Base-by-base conservation (phyloP, 2,797 vertebrate genomes). In the Syngnathus acus region DNA sequence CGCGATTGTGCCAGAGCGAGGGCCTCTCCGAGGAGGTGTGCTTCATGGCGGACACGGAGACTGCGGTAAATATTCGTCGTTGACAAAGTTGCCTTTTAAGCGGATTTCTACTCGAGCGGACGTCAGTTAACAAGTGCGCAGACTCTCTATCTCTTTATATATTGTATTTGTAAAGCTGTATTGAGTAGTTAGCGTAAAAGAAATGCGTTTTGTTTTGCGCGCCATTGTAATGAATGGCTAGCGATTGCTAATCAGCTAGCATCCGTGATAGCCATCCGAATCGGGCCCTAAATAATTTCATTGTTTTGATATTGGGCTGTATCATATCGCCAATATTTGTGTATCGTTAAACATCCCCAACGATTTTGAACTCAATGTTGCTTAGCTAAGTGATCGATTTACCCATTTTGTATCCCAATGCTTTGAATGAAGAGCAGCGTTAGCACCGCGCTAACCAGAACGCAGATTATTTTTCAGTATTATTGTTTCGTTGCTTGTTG, bases 21-120 rank as follows among this genome's bases (percentile, higher is more conserved):
- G 82, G 78, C 84, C 80, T 84, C 69, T 79, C 32, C n/a, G 13
- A 67, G 79, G 84, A 68, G 82, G 85, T 81, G 87, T 88, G 87
- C 88, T 89, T 88, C 82, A 91, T 91, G 90, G 90, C 90, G 86
- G 85, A 90, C 23, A 90, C 88, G 72, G 88, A 88, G 79, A 77
- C 86, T 87, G 87, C 86, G 90, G 89, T 91, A 91, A 90, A 84
- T 90, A 82, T 54, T 55, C 45, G 67, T 72, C 23, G 21, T 78
- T 62, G 37, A 37, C 11, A 69, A 69, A 75, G 4, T 65, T 0
- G 73, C 7, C 53, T 6, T 13, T 69, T 76, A 13, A 10, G 6
- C 45, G 5, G 8, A 47, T 60, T 50, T 64, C 60, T 19, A 50
- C 37, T 50, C 1, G 0, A 0, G 1, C 42, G 3, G 32, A 21